phyloP scores from a whole-genome alignment of 1,140 invertebrate species.

The Drosophila nigrodunni region DNA sequence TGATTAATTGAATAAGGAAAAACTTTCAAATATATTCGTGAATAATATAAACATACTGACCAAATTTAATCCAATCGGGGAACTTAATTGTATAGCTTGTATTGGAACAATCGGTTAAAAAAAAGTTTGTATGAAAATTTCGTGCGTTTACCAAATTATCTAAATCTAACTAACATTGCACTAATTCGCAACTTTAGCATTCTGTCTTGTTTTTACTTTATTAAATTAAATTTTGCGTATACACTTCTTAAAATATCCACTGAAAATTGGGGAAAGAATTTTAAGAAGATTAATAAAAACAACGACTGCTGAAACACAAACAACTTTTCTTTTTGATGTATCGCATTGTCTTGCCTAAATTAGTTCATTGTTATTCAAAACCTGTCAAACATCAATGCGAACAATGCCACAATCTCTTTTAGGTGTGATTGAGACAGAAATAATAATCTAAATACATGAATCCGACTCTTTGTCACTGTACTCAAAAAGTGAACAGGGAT shows the following conservation, averaged over 20 bases:
- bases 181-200: too few species aligned
- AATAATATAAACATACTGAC: too few species aligned
- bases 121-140: too few species aligned
- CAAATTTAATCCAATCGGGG: too few species aligned
- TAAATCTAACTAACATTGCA: too few species aligned
- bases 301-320: neutral
- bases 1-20: too few species aligned
- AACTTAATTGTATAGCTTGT: too few species aligned
- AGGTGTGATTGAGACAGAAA: conserved; percentile 15
- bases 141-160: too few species aligned
- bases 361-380: conserved; percentile 79
- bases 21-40: too few species aligned
- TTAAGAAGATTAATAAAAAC: neutral
- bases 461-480: conserved; percentile 8
- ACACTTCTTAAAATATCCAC: conserved; percentile 64
- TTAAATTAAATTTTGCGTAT: conserved; percentile 69
- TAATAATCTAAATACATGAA: conserved; percentile 7
- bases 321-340: conserved; percentile 15
- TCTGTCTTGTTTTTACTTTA: conserved; percentile 41
- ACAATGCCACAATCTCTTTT: conserved; percentile 17
- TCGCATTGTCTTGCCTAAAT: conserved; percentile 58
- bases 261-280: neutral
- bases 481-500: neutral
- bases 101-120: too few species aligned
- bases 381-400: conserved; percentile 71